Percentiles rank a stretch among this genome's conserved stretches.
Evolutionary conservation across 2,113 vertebrate genomes (phyloP).

Genomic region (Genyomyrus donnyi): DNA sequence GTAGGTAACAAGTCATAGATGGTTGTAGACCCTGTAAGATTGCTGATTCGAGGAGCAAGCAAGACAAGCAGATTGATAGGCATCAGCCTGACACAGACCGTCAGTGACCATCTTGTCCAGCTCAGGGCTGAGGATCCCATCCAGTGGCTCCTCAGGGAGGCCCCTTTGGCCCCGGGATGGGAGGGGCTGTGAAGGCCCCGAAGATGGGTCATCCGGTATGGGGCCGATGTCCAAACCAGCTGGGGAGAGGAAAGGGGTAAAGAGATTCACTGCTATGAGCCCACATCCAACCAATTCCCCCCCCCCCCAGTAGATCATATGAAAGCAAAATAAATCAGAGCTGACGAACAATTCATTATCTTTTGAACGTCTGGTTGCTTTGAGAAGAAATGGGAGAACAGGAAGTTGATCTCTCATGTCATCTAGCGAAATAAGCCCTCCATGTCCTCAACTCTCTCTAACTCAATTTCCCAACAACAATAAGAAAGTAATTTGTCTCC

Average conservation of each 20-base stretch:
- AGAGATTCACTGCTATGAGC: neutral
- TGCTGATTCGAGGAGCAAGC: neutral
- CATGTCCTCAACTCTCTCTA: neutral
- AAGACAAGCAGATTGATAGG: neutral
- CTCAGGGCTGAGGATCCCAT: slow-evolving; percentile 92
- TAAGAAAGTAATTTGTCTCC: slow-evolving; percentile 28
- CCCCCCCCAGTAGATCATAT: slow-evolving; percentile 5
- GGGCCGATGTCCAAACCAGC: slow-evolving; percentile 74
- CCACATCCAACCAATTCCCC: neutral
- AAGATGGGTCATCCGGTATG: slow-evolving; percentile 60
- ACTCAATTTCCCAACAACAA: slow-evolving; percentile 34
- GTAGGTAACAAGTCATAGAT: neutral
- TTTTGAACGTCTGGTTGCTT: slow-evolving; percentile 17
- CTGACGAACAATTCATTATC: slow-evolving; percentile 33
- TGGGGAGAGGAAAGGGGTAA: slow-evolving; percentile 38
- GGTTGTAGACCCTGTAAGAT: neutral
- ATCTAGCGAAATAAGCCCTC: slow-evolving; percentile 29
- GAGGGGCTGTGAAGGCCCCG: slow-evolving; percentile 54
- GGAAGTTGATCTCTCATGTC: slow-evolving; percentile 25
- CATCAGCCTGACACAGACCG: slow-evolving; percentile 58
- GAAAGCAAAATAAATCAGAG: slow-evolving; percentile 24
- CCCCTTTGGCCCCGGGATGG: slow-evolving; percentile 60
- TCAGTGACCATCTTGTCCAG: slow-evolving; percentile 96
- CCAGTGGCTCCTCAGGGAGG: slow-evolving; percentile 79
- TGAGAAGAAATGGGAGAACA: slow-evolving; percentile 3